Evolutionary conservation across 2,113 vertebrate genomes (phyloP), one percentile per base, ranked within the genome.

Genomic region (Sciurus niger): DNA sequence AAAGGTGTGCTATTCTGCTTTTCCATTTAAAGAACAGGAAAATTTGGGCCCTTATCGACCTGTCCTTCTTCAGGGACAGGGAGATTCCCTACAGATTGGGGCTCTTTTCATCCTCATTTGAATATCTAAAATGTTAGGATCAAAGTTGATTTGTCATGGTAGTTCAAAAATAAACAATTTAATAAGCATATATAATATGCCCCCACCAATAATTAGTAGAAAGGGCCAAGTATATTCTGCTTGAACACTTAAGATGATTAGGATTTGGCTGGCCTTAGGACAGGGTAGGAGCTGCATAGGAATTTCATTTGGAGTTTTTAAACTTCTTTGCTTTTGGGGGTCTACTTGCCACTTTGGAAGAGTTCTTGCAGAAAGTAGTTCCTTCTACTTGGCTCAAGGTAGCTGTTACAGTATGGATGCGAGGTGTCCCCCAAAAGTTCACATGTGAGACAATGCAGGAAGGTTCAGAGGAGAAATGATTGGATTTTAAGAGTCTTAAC

Each of bases 151-250:
- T 40, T 95, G 91, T 96, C 79, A 88, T 43, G 53, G 34, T 94
- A 95, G 72, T 93, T 92, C 34, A 92, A 96, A 96, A 94, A 93
- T 83, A 96, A 97, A 96, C 84, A 90, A 46, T 87, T 95, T 85
- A 67, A 70, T 96, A 78, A 94, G 40, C 80, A 86, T 84, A 92
- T 28, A 74, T 37, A 96, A 17, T 79, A 22, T 86, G 40, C 14
- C 94, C 30, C 90, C 58, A 83, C 60, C 53, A 91, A 84, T 60
- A 95, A 72, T 91, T 95, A 87, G 79, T 79, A 89, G 43, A 7
- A 82, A 53, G 20, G 28, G 34, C 86, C 83, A 92, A 85, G 40
- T 65, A 72, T 55, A 25, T 84, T 85, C 60, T 96, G 55, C 65
- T 65, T 70, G n/a, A 96, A 84, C 46, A 88, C 24, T 82, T 90